Evolutionary conservation across 2,113 vertebrate species (phyloP).

Genomic region (Dendrocopos noguchii): DNA sequence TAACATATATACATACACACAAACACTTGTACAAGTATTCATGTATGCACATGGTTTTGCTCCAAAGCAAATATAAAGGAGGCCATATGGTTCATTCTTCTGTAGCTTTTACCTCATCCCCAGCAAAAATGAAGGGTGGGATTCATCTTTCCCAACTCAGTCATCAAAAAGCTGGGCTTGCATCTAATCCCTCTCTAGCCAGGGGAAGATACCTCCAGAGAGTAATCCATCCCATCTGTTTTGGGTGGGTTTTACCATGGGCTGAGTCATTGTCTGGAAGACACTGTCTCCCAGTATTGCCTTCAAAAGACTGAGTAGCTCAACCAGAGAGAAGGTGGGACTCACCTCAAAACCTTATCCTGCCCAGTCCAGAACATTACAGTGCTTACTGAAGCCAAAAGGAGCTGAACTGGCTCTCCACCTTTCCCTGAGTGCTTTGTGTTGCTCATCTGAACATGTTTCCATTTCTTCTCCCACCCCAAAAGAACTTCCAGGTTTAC

Average conservation of each 20-base stretch:
- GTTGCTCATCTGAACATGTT: background rate
- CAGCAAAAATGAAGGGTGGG: background rate
- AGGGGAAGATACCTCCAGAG: background rate
- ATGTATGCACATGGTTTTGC: background rate
- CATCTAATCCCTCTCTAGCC: background rate
- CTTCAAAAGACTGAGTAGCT: background rate
- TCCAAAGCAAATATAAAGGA: conserved; percentile 29
- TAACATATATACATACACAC: background rate
- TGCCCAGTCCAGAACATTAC: background rate
- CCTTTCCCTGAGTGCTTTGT: background rate
- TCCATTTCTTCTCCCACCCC: background rate
- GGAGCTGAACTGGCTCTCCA: background rate
- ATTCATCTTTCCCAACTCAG: background rate
- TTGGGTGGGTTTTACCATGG: conserved; percentile 8
- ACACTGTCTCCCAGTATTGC: background rate
- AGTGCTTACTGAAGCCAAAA: background rate
- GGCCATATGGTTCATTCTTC: background rate
- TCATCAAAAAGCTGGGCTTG: background rate
- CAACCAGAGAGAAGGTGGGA: background rate
- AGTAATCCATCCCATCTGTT: conserved; percentile 26
- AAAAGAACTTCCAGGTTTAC: background rate
- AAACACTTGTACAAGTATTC: background rate
- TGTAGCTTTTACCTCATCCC: background rate
- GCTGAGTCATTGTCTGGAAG: conserved; percentile 20
- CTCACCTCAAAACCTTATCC: background rate